Evolutionary conservation across 2,113 vertebrate species (phyloP).

Genomic region (Channa maculata): DNA sequence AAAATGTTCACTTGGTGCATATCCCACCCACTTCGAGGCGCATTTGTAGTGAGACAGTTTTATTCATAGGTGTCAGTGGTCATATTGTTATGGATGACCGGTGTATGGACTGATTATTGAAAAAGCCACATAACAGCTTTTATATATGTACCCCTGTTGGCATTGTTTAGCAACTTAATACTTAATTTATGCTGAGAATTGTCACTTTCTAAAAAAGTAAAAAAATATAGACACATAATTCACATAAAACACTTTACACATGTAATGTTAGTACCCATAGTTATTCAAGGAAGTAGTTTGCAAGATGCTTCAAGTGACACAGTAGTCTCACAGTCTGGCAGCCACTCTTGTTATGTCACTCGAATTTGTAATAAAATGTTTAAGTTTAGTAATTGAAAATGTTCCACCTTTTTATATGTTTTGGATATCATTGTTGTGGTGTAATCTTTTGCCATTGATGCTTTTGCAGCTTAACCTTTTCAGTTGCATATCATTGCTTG

Average conservation of each 20-base stretch:
- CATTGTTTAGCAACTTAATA: conserved; percentile 12
- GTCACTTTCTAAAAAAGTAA: conserved; percentile 48
- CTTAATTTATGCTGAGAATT: conserved; percentile 51
- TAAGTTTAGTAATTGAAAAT: conserved; percentile 59
- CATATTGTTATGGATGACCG: too few relatives aligned
- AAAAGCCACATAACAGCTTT: too few relatives aligned
- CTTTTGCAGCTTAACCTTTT: conserved; percentile 73
- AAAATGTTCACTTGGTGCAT: too few relatives aligned
- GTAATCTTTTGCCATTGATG: conserved; percentile 46
- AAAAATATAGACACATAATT: neutral
- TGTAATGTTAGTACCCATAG: neutral
- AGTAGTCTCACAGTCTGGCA: neutral
- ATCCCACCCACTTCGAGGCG: too few relatives aligned
- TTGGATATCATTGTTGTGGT: conserved; percentile 50
- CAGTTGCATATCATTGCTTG: conserved; percentile 69
- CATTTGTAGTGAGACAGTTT: too few relatives aligned
- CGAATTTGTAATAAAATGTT: neutral
- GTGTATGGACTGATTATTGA: too few relatives aligned
- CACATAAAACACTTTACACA: neutral
- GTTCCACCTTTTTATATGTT: conserved; percentile 26
- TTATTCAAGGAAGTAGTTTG: neutral
- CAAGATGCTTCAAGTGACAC: neutral
- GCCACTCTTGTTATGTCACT: neutral
- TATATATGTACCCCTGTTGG: too few relatives aligned
- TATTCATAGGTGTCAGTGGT: too few relatives aligned